Evolutionary conservation across 2,888 invertebrate genomes (phyloP).

Genomic region (Lepidochrysops patricia): DNA sequence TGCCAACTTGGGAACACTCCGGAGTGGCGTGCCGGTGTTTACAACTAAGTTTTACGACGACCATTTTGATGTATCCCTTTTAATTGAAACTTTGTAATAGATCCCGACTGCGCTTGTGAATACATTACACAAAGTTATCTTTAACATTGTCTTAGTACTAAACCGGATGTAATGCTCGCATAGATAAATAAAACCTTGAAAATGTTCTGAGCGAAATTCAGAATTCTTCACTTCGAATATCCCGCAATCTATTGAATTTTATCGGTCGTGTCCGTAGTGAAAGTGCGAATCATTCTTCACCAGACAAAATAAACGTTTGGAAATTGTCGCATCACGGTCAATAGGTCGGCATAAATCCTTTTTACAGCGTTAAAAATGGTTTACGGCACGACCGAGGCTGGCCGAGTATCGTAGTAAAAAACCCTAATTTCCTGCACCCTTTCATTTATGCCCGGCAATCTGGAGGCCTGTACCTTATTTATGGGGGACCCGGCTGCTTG

Average conservation of each 20-base stretch:
- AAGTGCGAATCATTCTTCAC: conserved; percentile 1
- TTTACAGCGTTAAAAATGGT: conserved; percentile 67
- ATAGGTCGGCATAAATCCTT: conserved; percentile 34
- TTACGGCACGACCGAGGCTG: conserved; percentile 51
- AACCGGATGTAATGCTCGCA: neutral
- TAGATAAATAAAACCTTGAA: neutral
- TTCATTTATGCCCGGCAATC: conserved; percentile 72
- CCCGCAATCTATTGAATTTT: neutral
- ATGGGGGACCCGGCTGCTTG: conserved; percentile 63
- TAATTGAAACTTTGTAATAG: conserved; percentile 2
- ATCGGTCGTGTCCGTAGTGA: neutral
- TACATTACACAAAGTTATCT: neutral
- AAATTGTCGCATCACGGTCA: conserved; percentile 27
- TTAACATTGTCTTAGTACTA: neutral
- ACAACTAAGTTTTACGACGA: neutral
- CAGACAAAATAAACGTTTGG: conserved; percentile 12
- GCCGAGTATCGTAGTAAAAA: conserved; percentile 63
- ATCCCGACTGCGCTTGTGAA: neutral
- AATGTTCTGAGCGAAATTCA: neutral
- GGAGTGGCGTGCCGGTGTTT: neutral
- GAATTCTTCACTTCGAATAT: neutral
- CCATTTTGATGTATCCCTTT: conserved; percentile 3
- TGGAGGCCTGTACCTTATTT: conserved; percentile 67
- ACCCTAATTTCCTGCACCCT: conserved; percentile 74
- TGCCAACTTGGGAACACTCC: neutral